Base-by-base conservation (phyloP, 2,888 invertebrate genomes). In the Sialis lutaria region DNA sequence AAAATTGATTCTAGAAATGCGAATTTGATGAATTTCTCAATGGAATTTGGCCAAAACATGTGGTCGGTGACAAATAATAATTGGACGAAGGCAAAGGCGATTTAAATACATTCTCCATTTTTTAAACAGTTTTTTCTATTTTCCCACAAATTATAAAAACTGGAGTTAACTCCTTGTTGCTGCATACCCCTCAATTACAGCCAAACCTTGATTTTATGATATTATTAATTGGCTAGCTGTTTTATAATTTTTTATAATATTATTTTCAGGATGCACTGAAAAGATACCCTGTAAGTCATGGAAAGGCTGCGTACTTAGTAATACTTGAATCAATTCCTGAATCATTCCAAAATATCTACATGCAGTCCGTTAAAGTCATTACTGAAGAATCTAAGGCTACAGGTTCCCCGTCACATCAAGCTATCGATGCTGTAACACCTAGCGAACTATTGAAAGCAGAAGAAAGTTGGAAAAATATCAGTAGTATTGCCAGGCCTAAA, bases 381-480 rank as follows among this genome's bases (percentile, higher is more conserved):
- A 22, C 22, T 22, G 22, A 22, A 6, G 44, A 54, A 42, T 10
- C 49, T 43, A 50, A 52, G 22, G 22, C 22, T 46, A 40, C 50
- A 50, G 41, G 51, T 39, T 52, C 51, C 49, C 50, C 51, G 6
- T 56, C 57, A 51, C 71, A 69, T 2, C 64, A 69, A 5, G 68
- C 69, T 3, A 68, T 68, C 8, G 61, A 67, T 33, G 63, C 60
- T 1, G 72, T 73, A 13, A 63, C 69, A 0, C 61, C 68, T 0
- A 79, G 79, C 40, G 83, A 84, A 56, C 55, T 82, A 1, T 64
- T 66, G 42, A 60, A 65, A 0, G 82, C 80, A 0, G 68, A 68
- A 52, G 67, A 70, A 1, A 68, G 70, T 37, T 84, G 82, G 75
- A 50, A 63, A 0, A 67, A 69, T 48, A 70, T 69, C 4, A 58